phyloP scores from a whole-genome alignment of 2,113 vertebrate species.

The Phylloscopus whistleri region DNA sequence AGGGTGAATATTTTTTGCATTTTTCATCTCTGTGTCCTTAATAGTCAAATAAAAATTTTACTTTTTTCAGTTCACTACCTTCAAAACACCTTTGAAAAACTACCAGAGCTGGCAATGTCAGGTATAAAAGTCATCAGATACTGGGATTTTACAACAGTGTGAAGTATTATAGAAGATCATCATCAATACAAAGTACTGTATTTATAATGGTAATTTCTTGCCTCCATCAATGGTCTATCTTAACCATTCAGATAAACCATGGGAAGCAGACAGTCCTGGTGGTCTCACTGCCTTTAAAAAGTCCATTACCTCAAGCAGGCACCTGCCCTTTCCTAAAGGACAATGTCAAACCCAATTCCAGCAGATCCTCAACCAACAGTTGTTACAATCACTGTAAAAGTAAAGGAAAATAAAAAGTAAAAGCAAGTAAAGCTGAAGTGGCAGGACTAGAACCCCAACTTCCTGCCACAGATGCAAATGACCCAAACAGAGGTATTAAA shows the following conservation, averaged over 20 bases:
- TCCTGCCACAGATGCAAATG: background rate
- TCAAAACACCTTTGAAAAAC: background rate
- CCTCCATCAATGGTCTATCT: background rate
- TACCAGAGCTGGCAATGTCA: background rate
- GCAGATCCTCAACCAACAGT: background rate
- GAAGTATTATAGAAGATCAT: background rate
- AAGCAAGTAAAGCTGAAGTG: background rate
- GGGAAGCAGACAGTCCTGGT: background rate
- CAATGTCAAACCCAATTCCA: background rate
- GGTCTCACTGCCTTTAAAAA: background rate
- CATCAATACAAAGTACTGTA: background rate
- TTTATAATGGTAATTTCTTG: background rate
- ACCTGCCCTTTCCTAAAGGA: background rate
- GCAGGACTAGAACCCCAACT: background rate
- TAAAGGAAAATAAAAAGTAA: background rate
- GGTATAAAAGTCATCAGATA: background rate
- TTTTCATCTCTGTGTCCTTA: background rate
- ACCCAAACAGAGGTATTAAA: background rate
- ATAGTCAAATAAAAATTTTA: background rate
- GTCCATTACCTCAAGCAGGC: background rate
- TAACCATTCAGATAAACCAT: background rate
- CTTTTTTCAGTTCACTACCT: background rate
- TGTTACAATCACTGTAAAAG: background rate
- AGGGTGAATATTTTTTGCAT: background rate
- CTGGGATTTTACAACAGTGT: background rate